phyloP scores from a whole-genome alignment of 2,888 invertebrate genomes.

The Yponomeuta evonymella region DNA sequence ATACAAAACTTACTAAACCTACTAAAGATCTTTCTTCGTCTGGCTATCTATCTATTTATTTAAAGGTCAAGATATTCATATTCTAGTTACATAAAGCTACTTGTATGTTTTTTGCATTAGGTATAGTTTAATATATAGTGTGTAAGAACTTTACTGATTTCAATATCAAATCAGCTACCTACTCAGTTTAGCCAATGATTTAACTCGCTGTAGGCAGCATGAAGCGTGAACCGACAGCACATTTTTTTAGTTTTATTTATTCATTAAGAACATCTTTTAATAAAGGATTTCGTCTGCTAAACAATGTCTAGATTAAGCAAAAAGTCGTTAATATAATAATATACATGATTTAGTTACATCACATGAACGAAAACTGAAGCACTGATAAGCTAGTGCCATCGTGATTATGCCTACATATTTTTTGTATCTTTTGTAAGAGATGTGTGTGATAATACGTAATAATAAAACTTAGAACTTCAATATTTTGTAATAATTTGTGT shows the following conservation, averaged over 20 bases:
- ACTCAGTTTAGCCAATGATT: neutral
- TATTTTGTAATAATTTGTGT: neutral
- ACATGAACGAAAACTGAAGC: conserved; percentile 56
- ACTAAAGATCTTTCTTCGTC: neutral
- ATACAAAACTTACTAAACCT: neutral
- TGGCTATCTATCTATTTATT: neutral
- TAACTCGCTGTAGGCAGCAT: neutral
- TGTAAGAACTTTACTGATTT: neutral
- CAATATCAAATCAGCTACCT: neutral
- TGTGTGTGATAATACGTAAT: conserved; percentile 67
- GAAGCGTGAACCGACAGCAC: neutral
- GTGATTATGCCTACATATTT: conserved; percentile 58
- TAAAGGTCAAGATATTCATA: neutral
- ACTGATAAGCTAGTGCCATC: conserved; percentile 73
- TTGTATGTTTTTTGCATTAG: too few relatives aligned
- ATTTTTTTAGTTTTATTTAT: conserved; percentile 21
- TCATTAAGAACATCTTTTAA: conserved; percentile 16
- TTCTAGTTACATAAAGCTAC: neutral
- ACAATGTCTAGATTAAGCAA: conserved; percentile 29
- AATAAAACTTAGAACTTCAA: conserved; percentile 41
- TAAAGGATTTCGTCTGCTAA: neutral
- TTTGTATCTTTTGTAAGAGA: conserved; percentile 62
- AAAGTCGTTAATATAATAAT: conserved; percentile 25
- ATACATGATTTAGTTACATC: conserved; percentile 37
- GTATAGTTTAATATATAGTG: too few relatives aligned